Conservation (phyloP, 1,140 invertebrate species). For the Drosophila nannoptera region DNA sequence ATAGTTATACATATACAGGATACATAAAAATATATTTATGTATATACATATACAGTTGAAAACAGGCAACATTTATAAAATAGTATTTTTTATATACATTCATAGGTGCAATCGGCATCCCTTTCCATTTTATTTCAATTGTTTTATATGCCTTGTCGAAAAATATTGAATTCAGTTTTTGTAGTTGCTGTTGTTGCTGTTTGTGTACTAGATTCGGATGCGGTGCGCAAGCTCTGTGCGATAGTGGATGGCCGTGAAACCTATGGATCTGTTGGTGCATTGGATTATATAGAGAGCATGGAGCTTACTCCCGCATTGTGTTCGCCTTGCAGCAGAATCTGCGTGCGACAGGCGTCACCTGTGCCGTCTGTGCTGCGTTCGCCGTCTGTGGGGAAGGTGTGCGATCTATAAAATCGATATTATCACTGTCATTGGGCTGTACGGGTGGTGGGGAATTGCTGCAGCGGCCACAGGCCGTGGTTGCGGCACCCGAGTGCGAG, state of each 20-base stretch:
- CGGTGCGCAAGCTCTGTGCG: too few relatives aligned
- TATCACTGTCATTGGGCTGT: slow-evolving; percentile 61
- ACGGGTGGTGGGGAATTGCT: background rate
- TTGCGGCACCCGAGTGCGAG: slow-evolving; percentile 11
- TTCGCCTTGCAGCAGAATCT: slow-evolving; percentile 44
- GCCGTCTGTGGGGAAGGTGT: slow-evolving; percentile 68
- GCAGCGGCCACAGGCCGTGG: slow-evolving; percentile 30
- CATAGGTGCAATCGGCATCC: slow-evolving; percentile 45
- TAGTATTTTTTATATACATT: slow-evolving; percentile 37
- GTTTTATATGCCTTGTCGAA: slow-evolving; percentile 23
- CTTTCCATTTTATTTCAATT: background rate
- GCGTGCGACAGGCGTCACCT: slow-evolving; percentile 21
- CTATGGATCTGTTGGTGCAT: slow-evolving; percentile 34
- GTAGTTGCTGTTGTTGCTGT: slow-evolving; percentile 25
- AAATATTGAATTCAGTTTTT: slow-evolving; percentile 34
- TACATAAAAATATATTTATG: slow-evolving; percentile 20
- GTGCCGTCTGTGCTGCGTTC: slow-evolving; percentile 11
- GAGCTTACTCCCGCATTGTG: slow-evolving; percentile 34
- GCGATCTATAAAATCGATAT: slow-evolving; percentile 77
- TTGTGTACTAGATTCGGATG: background rate
- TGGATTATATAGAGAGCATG: slow-evolving; percentile 1
- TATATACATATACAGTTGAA: slow-evolving; percentile 35
- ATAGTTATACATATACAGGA: slow-evolving; percentile 56
- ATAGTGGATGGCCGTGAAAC: slow-evolving; percentile 35
- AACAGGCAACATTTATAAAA: slow-evolving; percentile 49